A percentile compares a stretch with the other conserved stretches of the same genome.
These are phyloP conservation scores for Melikaiella ostensackeni DNA, from an alignment of 2,888 invertebrate genomes.

Conservation along the genomic window DNA sequence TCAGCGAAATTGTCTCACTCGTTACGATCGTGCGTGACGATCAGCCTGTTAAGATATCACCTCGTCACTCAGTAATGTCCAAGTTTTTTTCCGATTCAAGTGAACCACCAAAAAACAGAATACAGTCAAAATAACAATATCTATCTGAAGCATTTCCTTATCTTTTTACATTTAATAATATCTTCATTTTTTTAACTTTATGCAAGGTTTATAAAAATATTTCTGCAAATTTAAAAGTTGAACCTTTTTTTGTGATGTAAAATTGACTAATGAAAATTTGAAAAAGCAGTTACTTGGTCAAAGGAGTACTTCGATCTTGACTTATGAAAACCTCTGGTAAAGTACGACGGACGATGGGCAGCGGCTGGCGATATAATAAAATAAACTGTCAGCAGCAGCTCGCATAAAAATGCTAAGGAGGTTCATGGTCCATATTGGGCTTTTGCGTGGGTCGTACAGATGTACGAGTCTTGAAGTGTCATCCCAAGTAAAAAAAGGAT, in stretches of 20 bases:
- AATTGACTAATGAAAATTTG: background rate
- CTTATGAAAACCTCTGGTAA: slow-evolving; percentile 45
- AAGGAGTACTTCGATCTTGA: slow-evolving; percentile 43
- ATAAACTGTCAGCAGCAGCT: slow-evolving; percentile 76
- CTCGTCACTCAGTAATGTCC: slow-evolving; percentile 24
- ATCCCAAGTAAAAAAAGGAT: slow-evolving; percentile 12
- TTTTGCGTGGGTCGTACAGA: slow-evolving; percentile 58
- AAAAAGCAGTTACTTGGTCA: slow-evolving; percentile 24
- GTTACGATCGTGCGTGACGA: slow-evolving; percentile 39
- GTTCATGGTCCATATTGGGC: slow-evolving; percentile 64
- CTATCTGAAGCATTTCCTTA: background rate
- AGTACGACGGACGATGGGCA: slow-evolving; percentile 51
- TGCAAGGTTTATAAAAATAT: too few species aligned
- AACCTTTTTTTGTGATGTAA: background rate
- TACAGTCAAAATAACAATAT: background rate
- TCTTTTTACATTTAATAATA: too few species aligned
- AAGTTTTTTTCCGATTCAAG: background rate
- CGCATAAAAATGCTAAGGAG: slow-evolving; percentile 77
- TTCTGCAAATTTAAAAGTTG: too few species aligned
- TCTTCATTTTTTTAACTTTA: too few species aligned
- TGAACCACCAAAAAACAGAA: background rate
- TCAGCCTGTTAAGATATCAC: slow-evolving; percentile 39
- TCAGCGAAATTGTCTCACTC: slow-evolving; percentile 35
- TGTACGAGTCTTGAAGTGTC: slow-evolving; percentile 25
- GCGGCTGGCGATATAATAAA: slow-evolving; percentile 63